Conservation (phyloP, 2,888 invertebrate species). For the Fragum whitleyi region DNA sequence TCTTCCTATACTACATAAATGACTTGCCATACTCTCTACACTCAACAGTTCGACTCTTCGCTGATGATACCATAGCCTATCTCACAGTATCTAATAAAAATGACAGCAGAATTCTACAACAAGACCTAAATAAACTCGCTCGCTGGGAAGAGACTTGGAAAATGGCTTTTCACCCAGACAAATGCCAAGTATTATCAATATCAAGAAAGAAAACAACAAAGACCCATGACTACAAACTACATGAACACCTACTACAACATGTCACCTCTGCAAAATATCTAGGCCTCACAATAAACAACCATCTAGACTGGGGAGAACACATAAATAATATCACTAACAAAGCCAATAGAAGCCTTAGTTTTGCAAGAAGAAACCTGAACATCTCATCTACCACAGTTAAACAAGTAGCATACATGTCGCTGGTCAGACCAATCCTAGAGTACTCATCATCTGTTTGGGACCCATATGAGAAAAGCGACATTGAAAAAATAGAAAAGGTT, state of each 20-base stretch:
- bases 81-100: background rate
- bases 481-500: no score
- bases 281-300: constrained; percentile 11
- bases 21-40: background rate
- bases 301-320: constrained; percentile 25
- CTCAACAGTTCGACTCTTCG: constrained; percentile 5
- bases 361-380: constrained; percentile 24
- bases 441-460: constrained; percentile 9
- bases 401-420: constrained; percentile 21
- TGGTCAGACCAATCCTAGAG: constrained; percentile 33
- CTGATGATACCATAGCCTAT: background rate
- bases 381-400: constrained; percentile 5
- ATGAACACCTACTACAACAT: constrained; percentile 14
- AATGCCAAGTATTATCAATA: constrained; percentile 9
- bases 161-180: background rate
- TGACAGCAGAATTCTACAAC: background rate
- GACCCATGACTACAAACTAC: background rate
- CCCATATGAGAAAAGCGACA: constrained; percentile 19
- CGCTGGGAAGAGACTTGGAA: constrained; percentile 1
- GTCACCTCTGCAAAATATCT: constrained; percentile 31
- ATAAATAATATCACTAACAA: constrained; percentile 24
- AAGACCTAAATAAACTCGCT: constrained; percentile 6
- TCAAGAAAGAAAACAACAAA: background rate
- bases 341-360: constrained; percentile 24
- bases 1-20: background rate